These are phyloP conservation scores for Prosopocoilus inquinatus DNA, from an alignment of 2,888 invertebrate genomes.

Conservation along the genomic window DNA sequence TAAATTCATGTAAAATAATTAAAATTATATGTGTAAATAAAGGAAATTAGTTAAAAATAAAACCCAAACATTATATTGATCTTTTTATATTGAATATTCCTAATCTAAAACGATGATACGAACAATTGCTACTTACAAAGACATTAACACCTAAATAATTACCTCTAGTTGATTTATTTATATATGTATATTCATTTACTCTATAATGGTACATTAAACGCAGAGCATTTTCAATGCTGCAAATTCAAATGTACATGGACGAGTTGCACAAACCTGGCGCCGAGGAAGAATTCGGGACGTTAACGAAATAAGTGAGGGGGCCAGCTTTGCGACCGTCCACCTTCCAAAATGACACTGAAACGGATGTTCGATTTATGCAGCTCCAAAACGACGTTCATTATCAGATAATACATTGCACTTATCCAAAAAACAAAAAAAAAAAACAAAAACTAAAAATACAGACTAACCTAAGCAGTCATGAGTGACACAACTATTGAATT, in stretches of 20 bases:
- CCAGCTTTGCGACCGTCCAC: not conserved
- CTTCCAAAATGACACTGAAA: not conserved
- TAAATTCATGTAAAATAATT: no score
- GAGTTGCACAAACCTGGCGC: constrained; percentile 2
- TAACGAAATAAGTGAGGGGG: not conserved
- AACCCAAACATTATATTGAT: not conserved
- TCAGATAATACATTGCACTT: constrained; percentile 50
- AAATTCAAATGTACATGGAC: constrained; percentile 23
- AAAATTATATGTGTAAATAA: no score
- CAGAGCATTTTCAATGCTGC: constrained; percentile 45
- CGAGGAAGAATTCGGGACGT: constrained; percentile 2
- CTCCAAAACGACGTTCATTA: constrained; percentile 28
- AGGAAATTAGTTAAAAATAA: not conserved
- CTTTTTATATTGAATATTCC: constrained; percentile 51
- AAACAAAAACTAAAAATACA: constrained; percentile 27
- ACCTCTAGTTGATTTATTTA: constrained; percentile 51
- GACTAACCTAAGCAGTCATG: constrained; percentile 48
- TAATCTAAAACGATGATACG: constrained; percentile 51
- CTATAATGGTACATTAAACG: constrained; percentile 44
- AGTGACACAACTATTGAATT: constrained; percentile 28
- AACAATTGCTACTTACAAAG: constrained; percentile 55
- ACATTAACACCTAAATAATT: constrained; percentile 53
- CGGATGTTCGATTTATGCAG: constrained; percentile 17
- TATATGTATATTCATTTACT: constrained; percentile 48
- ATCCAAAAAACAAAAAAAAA: constrained; percentile 43